Evolutionary conservation across 1,140 invertebrate genomes (phyloP).

Genomic region (Anoplophora glabripennis): DNA sequence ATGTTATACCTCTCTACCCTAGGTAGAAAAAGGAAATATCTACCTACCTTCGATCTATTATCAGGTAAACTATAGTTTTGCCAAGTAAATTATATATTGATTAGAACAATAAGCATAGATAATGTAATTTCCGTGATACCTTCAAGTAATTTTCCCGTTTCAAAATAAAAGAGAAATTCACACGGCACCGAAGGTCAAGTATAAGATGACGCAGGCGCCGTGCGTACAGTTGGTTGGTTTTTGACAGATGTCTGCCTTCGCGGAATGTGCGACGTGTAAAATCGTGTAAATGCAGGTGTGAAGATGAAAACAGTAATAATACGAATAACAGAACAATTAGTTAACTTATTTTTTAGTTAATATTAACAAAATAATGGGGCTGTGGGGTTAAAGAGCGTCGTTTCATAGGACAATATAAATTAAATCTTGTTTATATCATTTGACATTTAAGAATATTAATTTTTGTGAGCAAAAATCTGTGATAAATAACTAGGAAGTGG

Average conservation of each 20-base stretch:
- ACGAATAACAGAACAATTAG: not conserved
- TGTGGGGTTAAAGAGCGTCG: not conserved
- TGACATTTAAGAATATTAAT: not conserved
- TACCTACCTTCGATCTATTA: too few species aligned
- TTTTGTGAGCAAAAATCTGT: slow-evolving; percentile 11
- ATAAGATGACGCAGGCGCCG: too few species aligned
- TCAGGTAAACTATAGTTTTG: too few species aligned
- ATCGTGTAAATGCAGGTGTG: not conserved
- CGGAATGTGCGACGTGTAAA: slow-evolving; percentile 14
- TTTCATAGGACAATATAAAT: not conserved
- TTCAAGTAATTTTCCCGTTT: too few species aligned
- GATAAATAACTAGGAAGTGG: not conserved
- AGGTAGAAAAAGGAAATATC: too few species aligned
- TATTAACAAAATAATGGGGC: not conserved
- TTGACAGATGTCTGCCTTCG: slow-evolving; percentile 1
- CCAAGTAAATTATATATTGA: too few species aligned
- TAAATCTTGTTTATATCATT: slow-evolving; percentile 10
- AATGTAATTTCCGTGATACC: too few species aligned
- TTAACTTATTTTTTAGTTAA: not conserved
- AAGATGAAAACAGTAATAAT: slow-evolving; percentile 10
- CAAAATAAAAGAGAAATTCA: too few species aligned
- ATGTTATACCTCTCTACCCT: too few species aligned
- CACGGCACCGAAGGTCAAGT: too few species aligned
- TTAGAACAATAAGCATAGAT: too few species aligned
- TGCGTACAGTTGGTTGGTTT: not conserved